Percentiles rank a stretch among this genome's conserved stretches.
phyloP scores from a whole-genome alignment of 2,113 vertebrate species.

The Galemys pyrenaicus region DNA sequence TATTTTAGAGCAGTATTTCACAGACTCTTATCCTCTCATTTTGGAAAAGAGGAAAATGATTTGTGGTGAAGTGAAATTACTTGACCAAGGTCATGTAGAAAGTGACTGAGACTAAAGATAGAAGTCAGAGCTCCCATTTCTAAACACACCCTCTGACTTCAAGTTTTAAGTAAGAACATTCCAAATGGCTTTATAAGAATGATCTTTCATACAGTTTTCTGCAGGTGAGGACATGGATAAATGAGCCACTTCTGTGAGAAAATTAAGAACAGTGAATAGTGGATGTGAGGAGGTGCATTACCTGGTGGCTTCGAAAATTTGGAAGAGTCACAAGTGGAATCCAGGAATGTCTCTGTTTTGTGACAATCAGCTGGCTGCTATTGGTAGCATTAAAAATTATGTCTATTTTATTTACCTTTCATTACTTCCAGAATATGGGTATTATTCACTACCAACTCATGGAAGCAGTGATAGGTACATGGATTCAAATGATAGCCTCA shows the following conservation, averaged over 20 bases:
- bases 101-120: neutral
- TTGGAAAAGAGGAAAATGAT: conserved; percentile 45
- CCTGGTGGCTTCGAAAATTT: neutral
- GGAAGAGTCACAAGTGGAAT: neutral
- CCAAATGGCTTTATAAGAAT: neutral
- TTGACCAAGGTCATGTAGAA: neutral
- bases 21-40: neutral
- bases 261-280: neutral
- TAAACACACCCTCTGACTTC: neutral
- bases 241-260: neutral
- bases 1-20: neutral
- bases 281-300: neutral
- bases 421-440: neutral
- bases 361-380: neutral
- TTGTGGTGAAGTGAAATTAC: neutral
- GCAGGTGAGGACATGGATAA: neutral
- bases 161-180: neutral
- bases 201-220: neutral
- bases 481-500: neutral
- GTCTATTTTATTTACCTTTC: neutral
- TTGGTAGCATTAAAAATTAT: neutral
- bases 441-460: neutral
- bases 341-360: neutral
- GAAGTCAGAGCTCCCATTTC: neutral
- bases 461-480: neutral